Conservation (phyloP, 2,888 invertebrate genomes). For the Erynnis tages region DNA sequence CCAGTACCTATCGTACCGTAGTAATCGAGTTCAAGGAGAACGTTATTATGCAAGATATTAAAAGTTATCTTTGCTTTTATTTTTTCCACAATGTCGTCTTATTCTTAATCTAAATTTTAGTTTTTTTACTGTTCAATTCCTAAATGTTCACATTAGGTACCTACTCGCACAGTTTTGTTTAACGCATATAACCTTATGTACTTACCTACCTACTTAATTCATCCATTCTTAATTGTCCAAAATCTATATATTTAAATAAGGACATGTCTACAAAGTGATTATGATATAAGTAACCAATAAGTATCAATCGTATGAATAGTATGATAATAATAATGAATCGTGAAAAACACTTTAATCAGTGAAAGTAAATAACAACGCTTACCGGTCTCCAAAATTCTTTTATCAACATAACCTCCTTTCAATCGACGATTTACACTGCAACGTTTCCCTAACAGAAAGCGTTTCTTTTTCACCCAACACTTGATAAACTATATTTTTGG, state of each 20-base stretch:
- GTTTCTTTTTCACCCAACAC: neutral
- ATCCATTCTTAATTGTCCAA: neutral
- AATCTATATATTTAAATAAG: too few relatives aligned
- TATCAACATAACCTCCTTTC: conserved; percentile 70
- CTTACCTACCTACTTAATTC: neutral
- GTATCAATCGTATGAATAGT: too few relatives aligned
- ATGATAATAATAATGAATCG: too few relatives aligned
- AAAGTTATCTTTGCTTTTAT: neutral
- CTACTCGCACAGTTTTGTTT: too few relatives aligned
- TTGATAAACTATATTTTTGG: neutral
- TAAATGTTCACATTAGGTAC: too few relatives aligned
- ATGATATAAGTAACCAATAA: too few relatives aligned
- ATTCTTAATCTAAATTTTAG: too few relatives aligned
- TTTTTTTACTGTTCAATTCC: too few relatives aligned
- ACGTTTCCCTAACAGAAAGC: neutral
- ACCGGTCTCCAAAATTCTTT: conserved; percentile 54
- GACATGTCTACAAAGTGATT: too few relatives aligned
- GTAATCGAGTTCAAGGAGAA: neutral
- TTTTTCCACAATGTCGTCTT: neutral
- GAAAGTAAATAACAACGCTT: conserved; percentile 40
- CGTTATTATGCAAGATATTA: neutral
- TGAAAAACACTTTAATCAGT: neutral
- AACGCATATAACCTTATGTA: neutral
- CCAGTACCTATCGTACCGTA: neutral
- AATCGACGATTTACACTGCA: neutral